Conservation (phyloP, 1,140 invertebrate species). For the Ylistrum balloti region DNA sequence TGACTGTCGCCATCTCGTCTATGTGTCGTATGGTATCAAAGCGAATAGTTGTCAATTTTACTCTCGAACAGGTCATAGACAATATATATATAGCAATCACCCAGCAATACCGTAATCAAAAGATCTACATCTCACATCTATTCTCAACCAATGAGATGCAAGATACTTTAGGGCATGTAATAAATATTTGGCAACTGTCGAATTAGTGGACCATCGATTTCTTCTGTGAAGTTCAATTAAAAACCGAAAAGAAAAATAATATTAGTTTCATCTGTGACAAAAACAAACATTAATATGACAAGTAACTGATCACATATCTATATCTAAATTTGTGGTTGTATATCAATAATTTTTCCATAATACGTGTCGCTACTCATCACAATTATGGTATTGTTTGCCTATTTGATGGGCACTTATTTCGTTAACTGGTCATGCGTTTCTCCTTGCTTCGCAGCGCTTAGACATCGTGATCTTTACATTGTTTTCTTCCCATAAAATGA, state of each 20-base stretch:
- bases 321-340: neutral
- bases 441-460: neutral
- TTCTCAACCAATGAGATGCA: neutral
- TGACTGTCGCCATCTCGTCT: neutral
- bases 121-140: neutral
- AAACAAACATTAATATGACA: too few relatives aligned
- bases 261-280: too few relatives aligned
- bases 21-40: neutral
- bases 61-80: too few relatives aligned
- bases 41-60: neutral
- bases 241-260: too few relatives aligned
- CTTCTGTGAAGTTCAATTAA: too few relatives aligned
- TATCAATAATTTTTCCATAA: neutral
- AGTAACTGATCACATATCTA: neutral
- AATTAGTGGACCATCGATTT: too few relatives aligned
- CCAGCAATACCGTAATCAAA: too few relatives aligned
- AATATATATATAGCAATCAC: too few relatives aligned
- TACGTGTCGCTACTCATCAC: neutral
- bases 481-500: neutral
- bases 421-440: neutral
- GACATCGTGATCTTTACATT: conserved; percentile 3
- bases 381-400: neutral
- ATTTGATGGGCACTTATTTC: neutral
- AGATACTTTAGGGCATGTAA: too few relatives aligned
- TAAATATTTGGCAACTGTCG: too few relatives aligned